A percentile compares a stretch with the other conserved stretches of the same genome.
Evolutionary conservation across 2,797 vertebrate species (phyloP).

Genomic region (Fistularia commersonii): DNA sequence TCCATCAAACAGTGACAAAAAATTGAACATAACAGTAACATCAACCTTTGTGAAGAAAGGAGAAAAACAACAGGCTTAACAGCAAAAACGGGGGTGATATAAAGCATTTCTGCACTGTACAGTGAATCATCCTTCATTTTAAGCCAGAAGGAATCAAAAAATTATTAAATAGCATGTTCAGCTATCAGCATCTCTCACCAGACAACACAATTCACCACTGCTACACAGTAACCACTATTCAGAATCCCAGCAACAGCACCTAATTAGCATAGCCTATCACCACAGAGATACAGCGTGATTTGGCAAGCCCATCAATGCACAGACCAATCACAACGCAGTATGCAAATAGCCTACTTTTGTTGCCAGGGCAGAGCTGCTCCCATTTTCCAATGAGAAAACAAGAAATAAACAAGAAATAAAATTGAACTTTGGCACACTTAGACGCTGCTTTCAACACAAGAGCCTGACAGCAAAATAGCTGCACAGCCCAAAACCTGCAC

Average conservation of each 20-base stretch:
- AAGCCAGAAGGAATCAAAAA: constrained; percentile 79
- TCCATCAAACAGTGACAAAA: constrained; percentile 49
- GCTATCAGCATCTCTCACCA: constrained; percentile 95
- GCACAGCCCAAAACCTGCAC: constrained; percentile 77
- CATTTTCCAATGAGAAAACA: constrained; percentile 98
- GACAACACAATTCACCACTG: constrained; percentile 94
- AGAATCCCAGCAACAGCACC: constrained; percentile 98
- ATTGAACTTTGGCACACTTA: constrained; percentile 97
- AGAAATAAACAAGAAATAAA: constrained; percentile 98
- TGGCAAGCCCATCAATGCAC: constrained; percentile 81
- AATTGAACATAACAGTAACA: constrained; percentile 44
- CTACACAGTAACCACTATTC: constrained; percentile 88
- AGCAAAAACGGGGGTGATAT: constrained; percentile 63
- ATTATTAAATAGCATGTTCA: constrained; percentile 89
- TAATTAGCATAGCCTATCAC: constrained; percentile 99
- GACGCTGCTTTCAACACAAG: constrained; percentile 80
- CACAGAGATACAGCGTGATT: constrained; percentile 86
- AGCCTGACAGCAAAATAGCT: constrained; percentile 80
- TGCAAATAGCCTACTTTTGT: constrained; percentile 97
- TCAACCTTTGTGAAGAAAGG: constrained; percentile 68
- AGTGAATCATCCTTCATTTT: constrained; percentile 77
- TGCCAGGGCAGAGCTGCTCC: constrained; percentile 96
- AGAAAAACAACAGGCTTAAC: constrained; percentile 59
- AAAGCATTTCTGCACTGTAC: constrained; percentile 68
- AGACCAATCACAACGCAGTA: constrained; percentile 89